Percentiles rank a stretch among this genome's conserved stretches.
Evolutionary conservation across 2,888 invertebrate species (phyloP).

Genomic region (Drosophila rellima): DNA sequence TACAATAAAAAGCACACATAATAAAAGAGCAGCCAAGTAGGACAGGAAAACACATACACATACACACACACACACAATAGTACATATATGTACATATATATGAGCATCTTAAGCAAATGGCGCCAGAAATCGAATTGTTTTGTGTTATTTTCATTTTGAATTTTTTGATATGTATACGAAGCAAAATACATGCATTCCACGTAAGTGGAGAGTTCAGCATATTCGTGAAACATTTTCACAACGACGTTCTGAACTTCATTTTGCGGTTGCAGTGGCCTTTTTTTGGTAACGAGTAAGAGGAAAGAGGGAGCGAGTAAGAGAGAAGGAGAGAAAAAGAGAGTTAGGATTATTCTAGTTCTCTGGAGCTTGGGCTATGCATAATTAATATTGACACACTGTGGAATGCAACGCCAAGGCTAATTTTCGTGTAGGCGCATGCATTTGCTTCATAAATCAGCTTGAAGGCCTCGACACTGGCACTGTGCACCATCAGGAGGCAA

Average conservation of each 20-base stretch:
- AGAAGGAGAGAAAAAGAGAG: not conserved
- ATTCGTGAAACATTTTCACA: constrained; percentile 10
- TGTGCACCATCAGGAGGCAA: not conserved
- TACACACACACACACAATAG: constrained; percentile 12
- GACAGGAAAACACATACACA: constrained; percentile 11
- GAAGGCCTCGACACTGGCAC: constrained; percentile 46
- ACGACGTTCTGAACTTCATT: constrained; percentile 36
- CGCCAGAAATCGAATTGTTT: constrained; percentile 51
- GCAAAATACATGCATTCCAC: not conserved
- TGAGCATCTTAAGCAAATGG: constrained; percentile 49
- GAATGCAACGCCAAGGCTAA: constrained; percentile 77
- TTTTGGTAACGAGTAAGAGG: not conserved
- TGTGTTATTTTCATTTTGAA: constrained; percentile 9
- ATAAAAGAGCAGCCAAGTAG: constrained; percentile 63
- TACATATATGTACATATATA: constrained; percentile 21
- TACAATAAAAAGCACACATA: constrained; percentile 78
- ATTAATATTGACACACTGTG: constrained; percentile 74
- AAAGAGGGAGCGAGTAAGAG: not conserved
- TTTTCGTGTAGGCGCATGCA: constrained; percentile 70
- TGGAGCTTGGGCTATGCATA: constrained; percentile 54
- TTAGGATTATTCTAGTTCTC: constrained; percentile 5
- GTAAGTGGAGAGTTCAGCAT: constrained; percentile 4
- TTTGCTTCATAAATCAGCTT: constrained; percentile 72
- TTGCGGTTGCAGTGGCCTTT: constrained; percentile 37
- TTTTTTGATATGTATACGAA: not conserved